Evolutionary conservation across 2,797 vertebrate species (phyloP), one percentile per base, ranked within the genome.

Genomic region (Lepus oiostolus): DNA sequence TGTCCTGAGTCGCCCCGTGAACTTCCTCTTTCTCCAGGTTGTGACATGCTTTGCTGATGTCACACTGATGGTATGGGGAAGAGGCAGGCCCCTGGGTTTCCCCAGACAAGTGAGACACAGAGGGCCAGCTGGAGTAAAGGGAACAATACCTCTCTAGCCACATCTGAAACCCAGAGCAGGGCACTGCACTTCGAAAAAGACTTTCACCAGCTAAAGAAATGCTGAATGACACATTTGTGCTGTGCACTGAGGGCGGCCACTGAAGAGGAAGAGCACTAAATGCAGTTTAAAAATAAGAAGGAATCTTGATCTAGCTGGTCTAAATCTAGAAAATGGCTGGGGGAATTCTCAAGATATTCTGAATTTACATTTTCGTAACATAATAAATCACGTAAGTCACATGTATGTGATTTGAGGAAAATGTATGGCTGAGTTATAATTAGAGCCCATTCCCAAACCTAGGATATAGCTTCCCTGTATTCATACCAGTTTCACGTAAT

Each of bases 391-490:
- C 42, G 42, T 47, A 47, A 47, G 42, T 47, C 42, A 47, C 42
- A 47, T 47, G 42, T 47, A 24, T 30, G 22, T 52, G 30, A 10
- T 42, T 68, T 80, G 30, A 96, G 50, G 82, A n/a, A 79, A 88
- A 92, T 17, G 14, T 65, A 17, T 4, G 5, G 19, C 77, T 83
- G 70, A 54, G 32, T 65, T 90, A 42, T 63, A 47, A 88, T 35
- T 80, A 74, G 70, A 96, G 30, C 42, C 14, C 30, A 38, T 63
- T 76, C 79, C 72, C 70, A 88, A 81, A 86, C 84, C 80, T 60
- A 85, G 24, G 54, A 70, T 84, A 38, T 2, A 79, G 30, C 26
- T 6, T 58, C n/a, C 24, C 13, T 38, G 68, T 85, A 85, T 86
- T 75, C 74, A 75, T 11, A 54, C 2, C 13, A 10, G 42, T 79